Evolutionary conservation across 2,113 vertebrate species (phyloP).

Genomic region (Hypomesus transpacificus): DNA sequence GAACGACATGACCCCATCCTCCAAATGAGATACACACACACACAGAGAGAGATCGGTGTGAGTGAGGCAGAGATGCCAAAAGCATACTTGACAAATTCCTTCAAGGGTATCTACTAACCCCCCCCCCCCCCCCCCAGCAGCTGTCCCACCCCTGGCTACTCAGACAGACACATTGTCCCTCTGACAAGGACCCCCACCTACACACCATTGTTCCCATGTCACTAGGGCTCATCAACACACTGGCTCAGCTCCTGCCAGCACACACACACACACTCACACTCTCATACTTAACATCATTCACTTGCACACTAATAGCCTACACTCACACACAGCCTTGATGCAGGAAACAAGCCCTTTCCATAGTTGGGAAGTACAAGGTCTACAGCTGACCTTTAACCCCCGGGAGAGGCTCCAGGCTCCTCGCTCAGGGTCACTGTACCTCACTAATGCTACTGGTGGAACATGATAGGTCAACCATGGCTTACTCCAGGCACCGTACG

Average conservation of each 20-base stretch:
- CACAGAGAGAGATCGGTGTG: neutral
- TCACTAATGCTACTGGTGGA: too few species aligned
- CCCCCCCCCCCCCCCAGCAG: neutral
- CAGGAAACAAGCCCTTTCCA: too few species aligned
- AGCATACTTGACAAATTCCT: conserved; percentile 14
- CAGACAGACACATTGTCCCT: conserved; percentile 15
- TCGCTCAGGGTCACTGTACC: too few species aligned
- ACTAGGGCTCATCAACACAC: neutral
- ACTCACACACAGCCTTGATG: too few species aligned
- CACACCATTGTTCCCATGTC: conserved; percentile 9
- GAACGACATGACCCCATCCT: conserved; percentile 5
- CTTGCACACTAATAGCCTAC: too few species aligned
- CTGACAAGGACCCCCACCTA: conserved; percentile 10
- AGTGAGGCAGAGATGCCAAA: neutral
- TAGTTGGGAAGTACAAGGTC: too few species aligned
- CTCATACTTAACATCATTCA: too few species aligned
- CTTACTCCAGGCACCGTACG: neutral
- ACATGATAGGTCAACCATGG: neutral
- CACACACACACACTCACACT: neutral
- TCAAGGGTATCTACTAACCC: conserved; percentile 2
- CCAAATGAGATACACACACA: neutral
- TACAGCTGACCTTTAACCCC: too few species aligned
- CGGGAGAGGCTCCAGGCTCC: too few species aligned
- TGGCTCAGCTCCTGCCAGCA: neutral
- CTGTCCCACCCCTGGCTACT: conserved; percentile 13